Evolutionary conservation across 1,140 invertebrate species (phyloP).

Genomic region (Rhagoletis pomonella): DNA sequence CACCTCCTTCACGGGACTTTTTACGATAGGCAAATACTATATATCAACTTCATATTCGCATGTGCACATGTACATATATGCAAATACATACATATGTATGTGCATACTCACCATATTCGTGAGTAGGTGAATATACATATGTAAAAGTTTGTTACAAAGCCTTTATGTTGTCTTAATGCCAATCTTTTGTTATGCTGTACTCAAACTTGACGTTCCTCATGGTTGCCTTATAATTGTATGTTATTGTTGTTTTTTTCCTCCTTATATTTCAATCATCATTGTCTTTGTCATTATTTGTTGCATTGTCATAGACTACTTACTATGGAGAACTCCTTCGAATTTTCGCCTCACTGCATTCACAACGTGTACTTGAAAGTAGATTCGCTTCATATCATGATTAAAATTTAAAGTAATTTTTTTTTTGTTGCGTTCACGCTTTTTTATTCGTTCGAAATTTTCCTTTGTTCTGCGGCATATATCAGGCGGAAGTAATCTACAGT

Average conservation of each 20-base stretch:
- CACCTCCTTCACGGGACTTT: too few relatives aligned
- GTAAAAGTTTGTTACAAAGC: not conserved
- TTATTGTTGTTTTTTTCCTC: not conserved
- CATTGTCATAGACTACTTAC: not conserved
- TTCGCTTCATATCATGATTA: slow-evolving; percentile 7
- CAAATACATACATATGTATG: too few relatives aligned
- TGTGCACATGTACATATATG: too few relatives aligned
- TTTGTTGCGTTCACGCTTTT: not conserved
- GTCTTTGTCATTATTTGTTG: not conserved
- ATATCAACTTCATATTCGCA: too few relatives aligned
- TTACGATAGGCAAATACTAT: too few relatives aligned
- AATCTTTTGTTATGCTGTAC: slow-evolving; percentile 14
- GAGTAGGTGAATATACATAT: too few relatives aligned
- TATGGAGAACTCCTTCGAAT: slow-evolving; percentile 20
- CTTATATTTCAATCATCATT: not conserved
- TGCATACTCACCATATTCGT: too few relatives aligned
- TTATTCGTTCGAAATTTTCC: not conserved
- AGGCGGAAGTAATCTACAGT: slow-evolving; percentile 40
- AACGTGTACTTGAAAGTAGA: not conserved
- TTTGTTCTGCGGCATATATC: not conserved
- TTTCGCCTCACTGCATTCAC: slow-evolving; percentile 20
- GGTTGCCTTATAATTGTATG: not conserved
- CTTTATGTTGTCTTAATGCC: not conserved
- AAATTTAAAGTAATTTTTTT: slow-evolving; percentile 41
- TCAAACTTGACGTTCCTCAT: slow-evolving; percentile 47